Evolutionary conservation across 2,888 invertebrate genomes (phyloP).

Genomic region (Atethmia centrago): DNA sequence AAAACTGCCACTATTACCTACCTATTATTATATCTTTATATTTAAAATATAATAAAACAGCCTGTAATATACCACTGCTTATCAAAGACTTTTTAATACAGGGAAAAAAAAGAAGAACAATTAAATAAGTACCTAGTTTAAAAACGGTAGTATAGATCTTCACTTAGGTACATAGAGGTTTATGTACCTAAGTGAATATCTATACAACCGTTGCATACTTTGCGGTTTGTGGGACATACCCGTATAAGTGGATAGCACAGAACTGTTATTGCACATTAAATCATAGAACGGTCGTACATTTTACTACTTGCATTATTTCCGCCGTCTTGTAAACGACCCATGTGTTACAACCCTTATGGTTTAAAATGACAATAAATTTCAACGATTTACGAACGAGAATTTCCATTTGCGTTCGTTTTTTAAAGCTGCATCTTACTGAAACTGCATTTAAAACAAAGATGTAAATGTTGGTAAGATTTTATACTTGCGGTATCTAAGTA

Average conservation of each 20-base stretch:
- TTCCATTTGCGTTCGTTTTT: conserved; percentile 30
- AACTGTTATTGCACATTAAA: conserved; percentile 62
- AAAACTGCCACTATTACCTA: not conserved
- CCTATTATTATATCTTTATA: not conserved
- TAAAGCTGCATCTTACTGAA: not conserved
- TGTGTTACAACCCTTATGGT: conserved; percentile 54
- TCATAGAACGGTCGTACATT: conserved; percentile 51
- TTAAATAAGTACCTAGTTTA: conserved; percentile 14
- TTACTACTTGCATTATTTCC: conserved; percentile 52
- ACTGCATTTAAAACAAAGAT: not conserved
- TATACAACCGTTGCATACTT: conserved; percentile 47
- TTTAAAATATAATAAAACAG: not conserved
- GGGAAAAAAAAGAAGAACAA: not conserved
- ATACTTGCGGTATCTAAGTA: no score
- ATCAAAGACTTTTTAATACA: not conserved
- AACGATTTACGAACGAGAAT: conserved; percentile 44
- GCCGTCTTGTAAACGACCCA: conserved; percentile 58
- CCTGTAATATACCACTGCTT: not conserved
- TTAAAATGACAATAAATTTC: conserved; percentile 59
- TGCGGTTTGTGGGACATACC: conserved; percentile 48
- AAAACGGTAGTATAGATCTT: no score
- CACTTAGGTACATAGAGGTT: no score
- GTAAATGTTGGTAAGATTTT: not conserved
- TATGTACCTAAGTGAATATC: conserved; percentile 35
- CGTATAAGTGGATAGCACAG: conserved; percentile 48